Conservation (phyloP, 2,888 invertebrate species). For the Netelia inedita region DNA sequence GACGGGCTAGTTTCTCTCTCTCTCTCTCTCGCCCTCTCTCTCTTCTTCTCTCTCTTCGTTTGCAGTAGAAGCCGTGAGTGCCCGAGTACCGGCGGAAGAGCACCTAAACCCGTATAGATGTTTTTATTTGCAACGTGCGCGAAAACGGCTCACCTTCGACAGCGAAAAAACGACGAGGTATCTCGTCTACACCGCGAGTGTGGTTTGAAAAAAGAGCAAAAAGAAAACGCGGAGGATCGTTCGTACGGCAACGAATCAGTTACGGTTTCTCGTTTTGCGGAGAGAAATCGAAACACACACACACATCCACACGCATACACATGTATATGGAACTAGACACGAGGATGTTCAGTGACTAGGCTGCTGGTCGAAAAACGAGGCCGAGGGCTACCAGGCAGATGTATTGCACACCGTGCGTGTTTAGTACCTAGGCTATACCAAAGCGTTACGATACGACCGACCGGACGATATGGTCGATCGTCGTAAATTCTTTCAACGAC, state of each 20-base stretch:
- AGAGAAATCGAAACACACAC: constrained; percentile 39
- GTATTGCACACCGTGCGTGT: constrained; percentile 3
- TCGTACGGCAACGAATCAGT: constrained; percentile 46
- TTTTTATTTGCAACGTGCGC: constrained; percentile 54
- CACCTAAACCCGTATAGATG: constrained; percentile 46
- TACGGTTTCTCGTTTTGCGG: constrained; percentile 47
- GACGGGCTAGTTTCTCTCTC: constrained; percentile 50
- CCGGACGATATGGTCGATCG: constrained; percentile 20
- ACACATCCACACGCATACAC: background rate
- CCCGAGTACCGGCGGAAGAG: constrained; percentile 33
- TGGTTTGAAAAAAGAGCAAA: constrained; percentile 52
- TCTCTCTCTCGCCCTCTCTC: constrained; percentile 32
- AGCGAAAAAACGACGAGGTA: constrained; percentile 38
- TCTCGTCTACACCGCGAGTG: constrained; percentile 29
- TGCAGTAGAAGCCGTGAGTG: background rate
- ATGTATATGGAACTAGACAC: background rate
- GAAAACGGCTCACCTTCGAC: constrained; percentile 33
- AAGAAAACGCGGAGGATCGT: constrained; percentile 11
- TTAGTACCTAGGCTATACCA: background rate
- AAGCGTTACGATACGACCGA: constrained; percentile 35
- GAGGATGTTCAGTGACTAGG: constrained; percentile 35
- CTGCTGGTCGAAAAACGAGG: constrained; percentile 37
- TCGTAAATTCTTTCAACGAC: constrained; percentile 34
- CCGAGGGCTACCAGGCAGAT: constrained; percentile 30
- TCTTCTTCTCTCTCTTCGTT: background rate